A percentile compares a stretch with the other conserved stretches of the same genome.
Evolutionary conservation across 2,113 vertebrate genomes (phyloP).

Genomic region (Protobothrops flavoviridis): DNA sequence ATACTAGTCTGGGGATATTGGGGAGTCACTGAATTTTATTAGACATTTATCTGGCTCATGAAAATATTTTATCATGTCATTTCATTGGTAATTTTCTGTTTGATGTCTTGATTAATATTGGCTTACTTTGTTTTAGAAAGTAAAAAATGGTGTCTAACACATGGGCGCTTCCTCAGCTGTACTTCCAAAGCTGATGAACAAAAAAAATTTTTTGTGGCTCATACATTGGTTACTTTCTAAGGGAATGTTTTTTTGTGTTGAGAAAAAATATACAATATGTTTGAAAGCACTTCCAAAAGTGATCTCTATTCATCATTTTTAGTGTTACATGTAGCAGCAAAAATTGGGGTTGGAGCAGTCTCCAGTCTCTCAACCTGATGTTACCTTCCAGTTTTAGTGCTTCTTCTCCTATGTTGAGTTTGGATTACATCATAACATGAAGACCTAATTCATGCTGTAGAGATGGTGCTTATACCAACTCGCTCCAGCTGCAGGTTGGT

Average conservation of each 20-base stretch:
- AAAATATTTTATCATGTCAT: slow-evolving; percentile 21
- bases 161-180: background rate
- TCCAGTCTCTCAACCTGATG: background rate
- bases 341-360: background rate
- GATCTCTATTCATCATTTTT: background rate
- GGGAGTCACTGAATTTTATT: slow-evolving; percentile 10
- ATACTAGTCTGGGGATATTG: slow-evolving; percentile 40
- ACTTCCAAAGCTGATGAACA: background rate
- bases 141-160: background rate
- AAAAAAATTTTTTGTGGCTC: background rate
- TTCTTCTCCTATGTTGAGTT: background rate
- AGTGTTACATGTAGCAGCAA: background rate
- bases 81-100: background rate
- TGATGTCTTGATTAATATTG: slow-evolving; percentile 28
- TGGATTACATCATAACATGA: background rate
- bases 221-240: background rate
- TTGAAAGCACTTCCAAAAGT: background rate
- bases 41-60: slow-evolving; percentile 22
- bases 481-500: background rate
- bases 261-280: background rate
- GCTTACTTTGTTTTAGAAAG: background rate
- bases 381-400: background rate
- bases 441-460: background rate
- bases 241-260: background rate
- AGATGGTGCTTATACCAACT: background rate